Percentiles rank a stretch among this genome's conserved stretches.
Conservation (phyloP, 1,140 invertebrate species). For the Sarcophaga peregrina region DNA sequence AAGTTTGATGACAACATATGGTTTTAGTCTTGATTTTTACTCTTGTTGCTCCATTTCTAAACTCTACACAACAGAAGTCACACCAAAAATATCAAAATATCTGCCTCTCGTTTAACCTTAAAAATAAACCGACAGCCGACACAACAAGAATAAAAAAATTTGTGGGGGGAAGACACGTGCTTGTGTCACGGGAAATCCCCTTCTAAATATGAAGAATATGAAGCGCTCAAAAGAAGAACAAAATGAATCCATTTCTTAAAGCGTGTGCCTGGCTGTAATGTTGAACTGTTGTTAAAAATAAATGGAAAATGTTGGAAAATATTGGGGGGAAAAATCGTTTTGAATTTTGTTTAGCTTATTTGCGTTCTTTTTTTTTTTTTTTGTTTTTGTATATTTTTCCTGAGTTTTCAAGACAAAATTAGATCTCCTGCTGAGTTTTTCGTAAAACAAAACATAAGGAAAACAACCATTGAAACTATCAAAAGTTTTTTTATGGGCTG, state of each 20-base stretch:
- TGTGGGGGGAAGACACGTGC: conserved; percentile 6
- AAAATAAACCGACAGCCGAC: neutral
- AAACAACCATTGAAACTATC: conserved; percentile 10
- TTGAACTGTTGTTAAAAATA: conserved; percentile 9
- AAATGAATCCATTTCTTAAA: neutral
- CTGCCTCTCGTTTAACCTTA: conserved; percentile 12
- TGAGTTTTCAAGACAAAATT: conserved; percentile 31
- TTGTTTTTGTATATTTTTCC: too few species aligned
- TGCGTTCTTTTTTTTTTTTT: too few species aligned
- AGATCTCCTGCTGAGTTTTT: conserved; percentile 40
- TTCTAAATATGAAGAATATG: neutral
- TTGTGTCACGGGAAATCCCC: conserved; percentile 31
- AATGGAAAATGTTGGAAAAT: conserved; percentile 36
- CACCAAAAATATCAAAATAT: neutral
- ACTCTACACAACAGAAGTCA: neutral
- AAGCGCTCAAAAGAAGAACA: neutral
- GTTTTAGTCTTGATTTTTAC: neutral
- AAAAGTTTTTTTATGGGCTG: neutral
- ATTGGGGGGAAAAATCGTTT: conserved; percentile 30
- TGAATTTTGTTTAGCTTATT: neutral
- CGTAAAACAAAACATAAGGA: neutral
- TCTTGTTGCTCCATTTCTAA: neutral
- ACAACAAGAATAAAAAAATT: neutral
- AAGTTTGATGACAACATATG: conserved; percentile 35
- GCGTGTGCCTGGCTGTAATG: conserved; percentile 27